phyloP scores from a whole-genome alignment of 2,888 invertebrate genomes.

The Polydrusus pterygomalis region DNA sequence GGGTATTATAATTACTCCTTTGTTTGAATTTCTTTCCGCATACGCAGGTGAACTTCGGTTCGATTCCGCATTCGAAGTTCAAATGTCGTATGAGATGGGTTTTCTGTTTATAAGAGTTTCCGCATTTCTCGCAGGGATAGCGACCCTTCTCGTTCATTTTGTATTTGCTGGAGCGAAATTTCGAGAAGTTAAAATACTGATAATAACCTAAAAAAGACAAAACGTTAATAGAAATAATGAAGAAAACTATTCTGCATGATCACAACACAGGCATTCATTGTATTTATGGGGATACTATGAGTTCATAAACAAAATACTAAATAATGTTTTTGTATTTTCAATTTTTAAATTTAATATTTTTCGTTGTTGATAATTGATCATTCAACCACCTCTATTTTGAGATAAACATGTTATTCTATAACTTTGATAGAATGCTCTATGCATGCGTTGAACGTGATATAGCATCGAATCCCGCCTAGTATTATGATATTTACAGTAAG shows the following conservation, averaged over 20 bases:
- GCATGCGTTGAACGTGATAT: background rate
- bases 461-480: background rate
- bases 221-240: background rate
- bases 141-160: conserved; percentile 59
- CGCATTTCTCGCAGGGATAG: conserved; percentile 56
- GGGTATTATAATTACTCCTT: conserved; percentile 61
- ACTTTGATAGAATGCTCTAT: conserved; percentile 64
- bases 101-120: conserved; percentile 52
- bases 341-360: too few relatives aligned
- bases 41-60: conserved; percentile 65
- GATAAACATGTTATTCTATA: conserved; percentile 64
- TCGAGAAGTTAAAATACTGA: conserved; percentile 30
- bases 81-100: conserved; percentile 51
- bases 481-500: background rate
- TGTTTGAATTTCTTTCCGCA: conserved; percentile 78
- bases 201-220: conserved; percentile 41
- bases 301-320: too few relatives aligned
- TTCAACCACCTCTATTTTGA: background rate
- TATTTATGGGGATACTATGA: background rate
- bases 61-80: conserved; percentile 53
- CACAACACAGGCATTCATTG: background rate
- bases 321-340: too few relatives aligned
- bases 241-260: too few relatives aligned
- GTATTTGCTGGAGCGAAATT: conserved; percentile 58
- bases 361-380: too few relatives aligned